phyloP scores from a whole-genome alignment of 2,797 vertebrate species.

The Phrynocephalus guinanensis region DNA sequence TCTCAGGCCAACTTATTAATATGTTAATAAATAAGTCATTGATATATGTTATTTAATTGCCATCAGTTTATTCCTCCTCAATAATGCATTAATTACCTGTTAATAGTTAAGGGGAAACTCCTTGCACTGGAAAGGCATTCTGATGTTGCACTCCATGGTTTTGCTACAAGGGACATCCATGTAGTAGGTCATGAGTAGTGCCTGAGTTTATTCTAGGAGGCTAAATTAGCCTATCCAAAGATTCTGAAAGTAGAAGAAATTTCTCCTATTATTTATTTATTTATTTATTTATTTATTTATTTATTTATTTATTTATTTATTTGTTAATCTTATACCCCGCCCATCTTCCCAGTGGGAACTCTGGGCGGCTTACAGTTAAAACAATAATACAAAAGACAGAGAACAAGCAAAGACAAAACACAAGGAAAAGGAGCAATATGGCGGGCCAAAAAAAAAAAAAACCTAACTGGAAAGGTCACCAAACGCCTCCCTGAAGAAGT shows the following conservation, averaged over 20 bases:
- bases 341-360: no score
- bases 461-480: no score
- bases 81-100: constrained; percentile 77
- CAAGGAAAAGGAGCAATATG: no score
- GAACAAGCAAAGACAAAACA: no score
- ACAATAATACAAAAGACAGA: no score
- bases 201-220: background rate
- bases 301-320: background rate
- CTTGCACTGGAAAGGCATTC: constrained; percentile 21
- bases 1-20: constrained; percentile 75
- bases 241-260: background rate
- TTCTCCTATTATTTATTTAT: background rate
- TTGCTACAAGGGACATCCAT: fast-evolving
- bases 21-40: constrained; percentile 81
- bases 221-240: background rate
- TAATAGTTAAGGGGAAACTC: constrained; percentile 73
- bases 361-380: no score
- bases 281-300: no score
- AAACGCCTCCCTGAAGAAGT: no score
- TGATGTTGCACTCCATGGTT: fast-evolving
- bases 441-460: no score
- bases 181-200: background rate
- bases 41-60: constrained; percentile 79
- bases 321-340: background rate
- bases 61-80: constrained; percentile 80